Percentiles rank a stretch among this genome's conserved stretches.
Evolutionary conservation across 2,797 vertebrate genomes (phyloP).

Genomic region (Urosaurus nigricauda): DNA sequence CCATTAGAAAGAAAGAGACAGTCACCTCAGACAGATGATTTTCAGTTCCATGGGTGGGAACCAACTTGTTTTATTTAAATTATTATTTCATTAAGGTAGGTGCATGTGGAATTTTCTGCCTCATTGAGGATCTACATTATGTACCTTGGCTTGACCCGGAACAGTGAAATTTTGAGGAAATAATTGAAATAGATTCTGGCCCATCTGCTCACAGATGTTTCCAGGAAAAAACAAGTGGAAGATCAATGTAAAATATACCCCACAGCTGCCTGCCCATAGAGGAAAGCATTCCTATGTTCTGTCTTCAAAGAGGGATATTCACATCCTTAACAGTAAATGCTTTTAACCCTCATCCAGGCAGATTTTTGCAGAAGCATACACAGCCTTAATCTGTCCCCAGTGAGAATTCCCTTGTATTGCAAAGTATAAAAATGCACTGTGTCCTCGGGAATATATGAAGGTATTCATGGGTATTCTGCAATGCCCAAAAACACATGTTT

Average conservation of each 20-base stretch:
- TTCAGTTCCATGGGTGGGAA: too few species aligned
- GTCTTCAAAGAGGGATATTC: background rate
- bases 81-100: background rate
- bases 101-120: background rate
- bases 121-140: background rate
- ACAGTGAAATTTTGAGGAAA: background rate
- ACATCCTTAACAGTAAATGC: background rate
- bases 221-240: background rate
- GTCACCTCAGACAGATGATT: too few species aligned
- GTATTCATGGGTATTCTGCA: too few species aligned
- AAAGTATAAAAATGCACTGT: too few species aligned
- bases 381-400: too few species aligned
- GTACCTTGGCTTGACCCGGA: background rate
- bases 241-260: background rate
- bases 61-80: too few species aligned
- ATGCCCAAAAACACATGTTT: too few species aligned
- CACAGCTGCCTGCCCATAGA: background rate
- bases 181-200: background rate
- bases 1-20: too few species aligned
- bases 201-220: background rate
- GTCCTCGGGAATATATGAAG: too few species aligned
- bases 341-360: background rate
- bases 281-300: background rate
- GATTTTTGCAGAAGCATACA: too few species aligned
- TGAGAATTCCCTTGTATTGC: too few species aligned